Evolutionary conservation across 1,140 invertebrate genomes (phyloP).

Genomic region (Drosophila bipectinata): DNA sequence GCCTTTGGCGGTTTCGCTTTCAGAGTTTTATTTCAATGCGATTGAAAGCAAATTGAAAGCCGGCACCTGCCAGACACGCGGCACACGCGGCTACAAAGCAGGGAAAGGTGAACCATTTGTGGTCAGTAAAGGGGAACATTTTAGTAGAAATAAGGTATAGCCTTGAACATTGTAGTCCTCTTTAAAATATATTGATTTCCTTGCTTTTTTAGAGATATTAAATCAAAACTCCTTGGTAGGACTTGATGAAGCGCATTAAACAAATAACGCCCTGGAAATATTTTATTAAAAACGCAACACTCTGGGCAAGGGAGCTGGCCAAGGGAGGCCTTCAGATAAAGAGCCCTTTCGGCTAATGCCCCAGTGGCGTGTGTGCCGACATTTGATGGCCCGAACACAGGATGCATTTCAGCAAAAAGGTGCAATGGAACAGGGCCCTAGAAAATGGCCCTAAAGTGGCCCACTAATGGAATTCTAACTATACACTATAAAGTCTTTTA

Average conservation of each 20-base stretch:
- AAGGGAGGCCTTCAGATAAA: conserved; percentile 13
- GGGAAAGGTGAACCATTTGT: too few relatives aligned
- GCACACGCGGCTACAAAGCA: too few relatives aligned
- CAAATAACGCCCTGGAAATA: conserved; percentile 68
- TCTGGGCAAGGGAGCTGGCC: background rate
- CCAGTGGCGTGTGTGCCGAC: conserved; percentile 62
- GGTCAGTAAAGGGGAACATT: background rate
- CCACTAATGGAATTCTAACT: conserved; percentile 17
- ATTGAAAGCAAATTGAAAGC: conserved; percentile 67
- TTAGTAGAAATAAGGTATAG: too few relatives aligned
- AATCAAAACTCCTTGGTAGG: conserved; percentile 10
- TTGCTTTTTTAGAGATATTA: too few relatives aligned
- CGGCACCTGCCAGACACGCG: conserved; percentile 39
- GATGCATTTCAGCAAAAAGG: conserved; percentile 31
- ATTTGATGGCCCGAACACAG: conserved; percentile 58
- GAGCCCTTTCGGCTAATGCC: conserved; percentile 59
- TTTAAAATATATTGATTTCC: too few relatives aligned
- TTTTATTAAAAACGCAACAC: conserved; percentile 67
- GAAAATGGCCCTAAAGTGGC: conserved; percentile 4
- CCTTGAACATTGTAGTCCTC: too few relatives aligned
- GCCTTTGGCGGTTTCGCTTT: conserved; percentile 56
- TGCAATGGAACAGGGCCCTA: background rate
- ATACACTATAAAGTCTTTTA: too few relatives aligned
- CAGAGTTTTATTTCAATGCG: conserved; percentile 60
- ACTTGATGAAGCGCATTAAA: conserved; percentile 71